Evolutionary conservation across 2,797 vertebrate species (phyloP).

Genomic region (Cichlasoma orientale): DNA sequence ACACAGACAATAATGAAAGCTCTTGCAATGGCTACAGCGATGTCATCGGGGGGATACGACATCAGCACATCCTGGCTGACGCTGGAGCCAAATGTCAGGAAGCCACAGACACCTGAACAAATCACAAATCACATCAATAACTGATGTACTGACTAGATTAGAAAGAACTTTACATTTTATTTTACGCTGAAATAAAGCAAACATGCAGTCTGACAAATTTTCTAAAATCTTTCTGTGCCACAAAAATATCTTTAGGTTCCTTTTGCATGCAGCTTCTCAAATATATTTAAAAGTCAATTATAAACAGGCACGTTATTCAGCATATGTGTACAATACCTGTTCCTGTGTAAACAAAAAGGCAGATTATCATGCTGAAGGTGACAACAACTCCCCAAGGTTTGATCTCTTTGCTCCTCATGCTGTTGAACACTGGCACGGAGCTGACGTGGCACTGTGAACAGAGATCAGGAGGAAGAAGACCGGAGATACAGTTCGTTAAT

Average conservation of each 20-base stretch:
- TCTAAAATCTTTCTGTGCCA: not conserved
- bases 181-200: not conserved
- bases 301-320: not conserved
- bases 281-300: not conserved
- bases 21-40: slow-evolving; percentile 91
- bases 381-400: slow-evolving; percentile 92
- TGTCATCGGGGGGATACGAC: slow-evolving; percentile 92
- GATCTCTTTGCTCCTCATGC: slow-evolving; percentile 89
- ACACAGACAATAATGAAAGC: slow-evolving; percentile 95
- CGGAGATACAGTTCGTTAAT: not conserved
- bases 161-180: not conserved
- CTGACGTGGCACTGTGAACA: slow-evolving; percentile 91
- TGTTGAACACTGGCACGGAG: slow-evolving; percentile 95
- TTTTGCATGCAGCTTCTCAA: not conserved
- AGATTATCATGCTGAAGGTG: slow-evolving; percentile 90
- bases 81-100: slow-evolving; percentile 89
- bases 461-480: not conserved
- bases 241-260: not conserved
- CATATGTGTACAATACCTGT: slow-evolving; percentile 81
- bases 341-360: slow-evolving; percentile 95
- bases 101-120: slow-evolving; percentile 91
- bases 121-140: not conserved
- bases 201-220: not conserved
- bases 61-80: slow-evolving; percentile 94
- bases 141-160: not conserved